A percentile compares a stretch with the other conserved stretches of the same genome.
Conservation (phyloP, 2,888 invertebrate species). For the Hypomecis punctinalis region DNA sequence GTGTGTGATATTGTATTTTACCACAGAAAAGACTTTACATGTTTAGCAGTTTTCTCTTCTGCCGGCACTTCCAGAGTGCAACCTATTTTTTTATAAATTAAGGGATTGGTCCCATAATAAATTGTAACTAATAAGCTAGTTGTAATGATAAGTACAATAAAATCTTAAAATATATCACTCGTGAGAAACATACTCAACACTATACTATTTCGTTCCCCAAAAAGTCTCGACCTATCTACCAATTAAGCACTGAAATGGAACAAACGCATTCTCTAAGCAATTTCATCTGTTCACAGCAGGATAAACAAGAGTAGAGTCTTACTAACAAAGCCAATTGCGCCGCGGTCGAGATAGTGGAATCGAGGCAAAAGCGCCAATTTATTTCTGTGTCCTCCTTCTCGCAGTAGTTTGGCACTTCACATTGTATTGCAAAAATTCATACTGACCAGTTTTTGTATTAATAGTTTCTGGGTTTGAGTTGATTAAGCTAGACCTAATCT, state of each 20-base stretch:
- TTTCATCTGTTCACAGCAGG: background rate
- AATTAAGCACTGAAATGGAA: conserved; percentile 16
- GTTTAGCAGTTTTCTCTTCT: no score
- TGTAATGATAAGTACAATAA: no score
- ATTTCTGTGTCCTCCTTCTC: conserved; percentile 12
- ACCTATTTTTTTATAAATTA: no score
- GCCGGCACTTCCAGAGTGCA: no score
- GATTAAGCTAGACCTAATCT: no score
- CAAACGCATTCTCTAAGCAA: background rate
- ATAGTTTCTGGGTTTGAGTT: no score
- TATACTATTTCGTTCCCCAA: background rate
- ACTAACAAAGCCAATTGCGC: conserved; percentile 26
- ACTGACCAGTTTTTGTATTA: background rate
- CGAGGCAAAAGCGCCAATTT: conserved; percentile 13
- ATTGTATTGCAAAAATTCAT: background rate
- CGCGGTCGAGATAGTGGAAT: conserved; percentile 14
- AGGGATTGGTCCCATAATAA: no score
- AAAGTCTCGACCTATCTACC: conserved; percentile 1
- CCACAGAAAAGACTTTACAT: no score
- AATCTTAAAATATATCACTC: no score
- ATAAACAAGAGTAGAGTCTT: background rate
- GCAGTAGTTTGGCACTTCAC: background rate
- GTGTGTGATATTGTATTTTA: no score
- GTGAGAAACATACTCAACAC: background rate
- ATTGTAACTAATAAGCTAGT: no score